Evolutionary conservation across 1,140 invertebrate genomes (phyloP).

Genomic region (Nilaparvata lugens): DNA sequence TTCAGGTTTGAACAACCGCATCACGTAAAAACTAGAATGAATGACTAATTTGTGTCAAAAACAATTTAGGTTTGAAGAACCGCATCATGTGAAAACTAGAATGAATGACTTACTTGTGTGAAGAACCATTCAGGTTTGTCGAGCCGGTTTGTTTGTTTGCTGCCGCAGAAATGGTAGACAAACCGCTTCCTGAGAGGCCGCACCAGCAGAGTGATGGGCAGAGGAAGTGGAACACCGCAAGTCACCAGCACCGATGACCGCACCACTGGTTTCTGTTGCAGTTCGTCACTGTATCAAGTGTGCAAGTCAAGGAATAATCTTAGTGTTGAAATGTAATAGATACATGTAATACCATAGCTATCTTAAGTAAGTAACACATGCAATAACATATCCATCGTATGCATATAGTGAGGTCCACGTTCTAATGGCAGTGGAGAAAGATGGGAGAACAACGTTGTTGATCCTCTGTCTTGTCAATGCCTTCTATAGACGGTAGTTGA

Average conservation of each 20-base stretch:
- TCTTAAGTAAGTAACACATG: no score
- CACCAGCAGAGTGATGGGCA: slow-evolving; percentile 55
- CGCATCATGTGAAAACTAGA: slow-evolving; percentile 32
- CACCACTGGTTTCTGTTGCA: slow-evolving; percentile 33
- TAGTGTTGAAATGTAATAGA: not conserved
- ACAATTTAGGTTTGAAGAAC: slow-evolving; percentile 89
- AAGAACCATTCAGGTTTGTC: slow-evolving; percentile 89
- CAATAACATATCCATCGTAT: no score
- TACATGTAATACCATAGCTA: no score
- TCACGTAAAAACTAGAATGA: no score
- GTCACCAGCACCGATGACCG: slow-evolving; percentile 46
- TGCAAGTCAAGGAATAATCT: not conserved
- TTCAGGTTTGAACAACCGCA: no score
- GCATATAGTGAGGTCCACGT: no score
- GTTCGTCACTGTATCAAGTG: slow-evolving; percentile 32
- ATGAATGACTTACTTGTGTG: slow-evolving; percentile 22
- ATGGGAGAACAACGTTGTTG: no score
- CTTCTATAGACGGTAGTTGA: no score
- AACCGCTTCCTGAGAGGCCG: slow-evolving; percentile 69
- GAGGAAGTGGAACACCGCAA: slow-evolving; percentile 43
- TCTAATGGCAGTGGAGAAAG: no score
- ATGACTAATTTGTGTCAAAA: slow-evolving; percentile 32
- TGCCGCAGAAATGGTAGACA: slow-evolving; percentile 80
- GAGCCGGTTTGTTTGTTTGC: slow-evolving; percentile 73
- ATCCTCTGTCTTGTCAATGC: no score